A percentile compares a stretch with the other conserved stretches of the same genome.
These are phyloP conservation scores for Papilio gigon DNA, from an alignment of 2,888 invertebrate genomes.

Conservation along the genomic window DNA sequence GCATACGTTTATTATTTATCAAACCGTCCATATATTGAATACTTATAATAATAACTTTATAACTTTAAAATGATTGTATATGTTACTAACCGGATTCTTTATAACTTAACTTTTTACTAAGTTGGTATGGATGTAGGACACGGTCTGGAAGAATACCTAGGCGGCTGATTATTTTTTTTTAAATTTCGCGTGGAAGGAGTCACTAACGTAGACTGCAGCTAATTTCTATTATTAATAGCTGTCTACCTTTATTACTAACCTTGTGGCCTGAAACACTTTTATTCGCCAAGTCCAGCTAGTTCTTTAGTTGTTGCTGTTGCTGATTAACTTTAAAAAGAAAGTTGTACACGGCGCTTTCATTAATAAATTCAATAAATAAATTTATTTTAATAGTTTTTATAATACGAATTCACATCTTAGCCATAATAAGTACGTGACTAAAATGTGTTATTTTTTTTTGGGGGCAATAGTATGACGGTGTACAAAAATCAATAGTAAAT, in stretches of 20 bases:
- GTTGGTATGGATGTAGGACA: too few species aligned
- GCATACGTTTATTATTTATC: slow-evolving; percentile 1
- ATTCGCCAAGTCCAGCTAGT: not conserved
- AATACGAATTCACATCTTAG: not conserved
- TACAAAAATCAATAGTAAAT: too few species aligned
- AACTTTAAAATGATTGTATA: not conserved
- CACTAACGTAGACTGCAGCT: not conserved
- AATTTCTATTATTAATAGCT: not conserved
- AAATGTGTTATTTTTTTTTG: too few species aligned
- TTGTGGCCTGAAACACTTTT: slow-evolving; percentile 1
- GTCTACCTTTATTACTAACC: slow-evolving; percentile 15
- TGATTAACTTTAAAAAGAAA: slow-evolving; percentile 29
- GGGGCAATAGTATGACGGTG: too few species aligned
- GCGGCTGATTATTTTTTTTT: too few species aligned
- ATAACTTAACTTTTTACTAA: too few species aligned
- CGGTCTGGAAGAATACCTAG: too few species aligned
- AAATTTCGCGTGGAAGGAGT: too few species aligned
- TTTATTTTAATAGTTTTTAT: slow-evolving; percentile 3
- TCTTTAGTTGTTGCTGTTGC: slow-evolving; percentile 17
- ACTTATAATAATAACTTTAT: not conserved
- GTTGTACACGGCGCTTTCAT: slow-evolving; percentile 26
- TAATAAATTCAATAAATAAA: slow-evolving; percentile 4
- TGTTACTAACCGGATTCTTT: too few species aligned
- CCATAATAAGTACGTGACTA: too few species aligned
- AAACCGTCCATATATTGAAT: not conserved